Evolutionary conservation across 2,113 vertebrate species (phyloP), one percentile per base, ranked within the genome.

Genomic region (Syngnathus typhle): DNA sequence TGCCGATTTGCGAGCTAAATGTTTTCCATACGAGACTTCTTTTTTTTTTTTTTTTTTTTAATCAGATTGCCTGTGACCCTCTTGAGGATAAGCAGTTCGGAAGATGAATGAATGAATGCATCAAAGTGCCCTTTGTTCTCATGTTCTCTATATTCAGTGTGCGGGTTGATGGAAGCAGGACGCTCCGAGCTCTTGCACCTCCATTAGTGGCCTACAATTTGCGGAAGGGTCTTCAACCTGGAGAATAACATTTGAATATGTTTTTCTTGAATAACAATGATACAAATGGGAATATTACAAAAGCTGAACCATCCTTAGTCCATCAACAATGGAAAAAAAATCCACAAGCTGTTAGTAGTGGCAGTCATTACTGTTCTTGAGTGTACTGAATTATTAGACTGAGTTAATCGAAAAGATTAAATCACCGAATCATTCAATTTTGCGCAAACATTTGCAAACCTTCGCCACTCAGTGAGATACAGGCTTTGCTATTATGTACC

Each of bases 191-290:
- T 32, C 58, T n/a, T 67, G 12, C 27, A 47, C 69, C 65, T 86
- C 81, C 86, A 88, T 88, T 86, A 85, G 82, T 85, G 86, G 80
- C 84, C 84, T 79, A 62, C 37, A 41, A 64, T 82, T 80, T 64
- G 68, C 64, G 54, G 70, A 6, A 59, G 65, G 81, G 84, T 85
- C 79, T 84, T 78, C 74, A 73, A 54, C 74, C 75, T 73, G 72
- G 65, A 38, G 60, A 69, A 62, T 72, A 69, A 62, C 65, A 23
- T 21, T 60, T n/a, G 18, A 60, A 39, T 60, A n/a, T 39, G 15
- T 39, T 60, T 43, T 60, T 60, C 12, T 39, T 60, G 1, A 19
- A 38, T 60, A 60, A 39, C 58, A 60, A 36, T 18, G 7, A 60
- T 19, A 60, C 19, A 38, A 60, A 39, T 60, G 41, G 65, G 51